Base-by-base conservation (phyloP, 1,140 invertebrate genomes). In the Eriocheir sinensis region DNA sequence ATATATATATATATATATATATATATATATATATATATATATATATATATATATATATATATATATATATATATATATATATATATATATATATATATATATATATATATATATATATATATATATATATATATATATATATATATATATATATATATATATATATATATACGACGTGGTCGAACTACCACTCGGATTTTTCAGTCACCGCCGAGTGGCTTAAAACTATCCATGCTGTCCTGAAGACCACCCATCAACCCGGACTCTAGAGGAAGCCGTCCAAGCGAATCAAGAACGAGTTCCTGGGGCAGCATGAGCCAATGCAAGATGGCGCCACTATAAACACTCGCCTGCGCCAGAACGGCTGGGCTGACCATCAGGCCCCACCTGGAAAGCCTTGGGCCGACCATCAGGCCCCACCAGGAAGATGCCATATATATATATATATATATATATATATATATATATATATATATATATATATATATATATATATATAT, bases 1-100 rank as follows among this genome's bases (percentile, higher is more conserved):
- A 89, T 89, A 89, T 89, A 89, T 89, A 89, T 89, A 89, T 89
- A 89, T 89, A 89, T 89, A 89, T 89, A 89, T 89, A 89, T 89
- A 89, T 89, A 89, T 89, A 89, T 89, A 89, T 89, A 89, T 89
- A 89, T 89, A 89, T 89, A 89, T 89, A 40, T 89, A 89, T 41
- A 41, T 89, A 89, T 41, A 89, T 41, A 89, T 41, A 89, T 41
- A 89, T 9, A 89, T 9, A 41, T 9, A 89, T 9, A 89, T 9
- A 89, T 34, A 89, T 41, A 89, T 41, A 89, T 41, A 89, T 41
- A 89, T 89, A 89, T 89, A 40, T 41, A 89, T 89, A 89, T 89
- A 89, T 89, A 89, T 89, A 89, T 89, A 89, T 89, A 89, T 89
- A 89, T 89, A 40, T 41, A 89, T 89, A 89, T 89, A 89, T 89